These are phyloP conservation scores for Drosophila mayaguana DNA, from an alignment of 2,888 invertebrate genomes.

Conservation along the genomic window DNA sequence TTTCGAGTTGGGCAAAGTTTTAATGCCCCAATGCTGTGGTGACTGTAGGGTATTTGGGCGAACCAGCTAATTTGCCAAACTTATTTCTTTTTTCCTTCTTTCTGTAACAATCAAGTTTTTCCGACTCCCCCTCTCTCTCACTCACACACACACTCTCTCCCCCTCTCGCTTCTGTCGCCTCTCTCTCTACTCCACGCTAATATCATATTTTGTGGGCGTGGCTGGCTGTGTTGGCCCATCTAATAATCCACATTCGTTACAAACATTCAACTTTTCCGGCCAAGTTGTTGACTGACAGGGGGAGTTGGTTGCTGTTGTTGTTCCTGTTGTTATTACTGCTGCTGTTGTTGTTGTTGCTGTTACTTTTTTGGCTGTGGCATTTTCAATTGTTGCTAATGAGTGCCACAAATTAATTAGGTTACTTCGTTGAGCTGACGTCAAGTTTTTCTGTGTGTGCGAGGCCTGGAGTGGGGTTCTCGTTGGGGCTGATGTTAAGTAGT, in stretches of 20 bases:
- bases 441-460: background rate
- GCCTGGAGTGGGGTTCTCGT: background rate
- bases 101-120: constrained; percentile 21
- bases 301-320: background rate
- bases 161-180: background rate
- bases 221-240: constrained; percentile 23
- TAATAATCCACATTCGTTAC: constrained; percentile 53
- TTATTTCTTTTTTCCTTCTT: background rate
- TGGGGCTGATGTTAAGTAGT: constrained; percentile 62
- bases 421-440: constrained; percentile 75
- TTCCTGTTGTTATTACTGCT: background rate
- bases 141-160: no score
- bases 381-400: constrained; percentile 81
- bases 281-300: constrained; percentile 44
- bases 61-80: constrained; percentile 1
- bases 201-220: constrained; percentile 38
- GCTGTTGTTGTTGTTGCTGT: constrained; percentile 21
- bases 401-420: constrained; percentile 81
- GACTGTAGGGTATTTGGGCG: constrained; percentile 41
- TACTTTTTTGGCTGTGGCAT: constrained; percentile 59
- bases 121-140: background rate
- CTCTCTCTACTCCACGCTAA: constrained; percentile 1
- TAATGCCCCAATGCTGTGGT: constrained; percentile 3
- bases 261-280: constrained; percentile 56
- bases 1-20: background rate